Conservation (phyloP, 2,113 vertebrate species). For the Theristicus caerulescens region DNA sequence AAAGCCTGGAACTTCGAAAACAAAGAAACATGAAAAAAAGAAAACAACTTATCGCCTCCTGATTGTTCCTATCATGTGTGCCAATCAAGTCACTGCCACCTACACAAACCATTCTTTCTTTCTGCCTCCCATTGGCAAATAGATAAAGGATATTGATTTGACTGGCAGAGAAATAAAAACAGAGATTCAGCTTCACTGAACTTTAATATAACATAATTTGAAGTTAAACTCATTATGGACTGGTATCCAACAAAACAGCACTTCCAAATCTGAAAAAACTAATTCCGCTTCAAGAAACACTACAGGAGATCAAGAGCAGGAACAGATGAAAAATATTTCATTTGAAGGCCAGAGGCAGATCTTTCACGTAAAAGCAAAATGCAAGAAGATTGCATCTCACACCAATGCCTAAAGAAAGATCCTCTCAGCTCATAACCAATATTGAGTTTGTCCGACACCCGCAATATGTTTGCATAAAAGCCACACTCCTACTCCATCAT, state of each 20-base stretch:
- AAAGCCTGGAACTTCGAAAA: background rate
- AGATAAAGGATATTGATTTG: conserved; percentile 29
- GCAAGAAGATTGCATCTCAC: background rate
- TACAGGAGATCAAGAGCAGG: background rate
- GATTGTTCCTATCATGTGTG: background rate
- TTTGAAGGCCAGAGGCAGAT: background rate
- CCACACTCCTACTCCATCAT: background rate
- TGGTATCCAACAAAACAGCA: background rate
- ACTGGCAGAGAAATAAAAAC: conserved; percentile 39
- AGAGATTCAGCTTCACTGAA: conserved; percentile 34
- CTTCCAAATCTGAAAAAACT: background rate
- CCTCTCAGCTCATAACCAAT: background rate
- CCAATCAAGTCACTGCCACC: conserved; percentile 34
- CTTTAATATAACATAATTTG: conserved; percentile 49
- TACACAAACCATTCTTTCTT: background rate
- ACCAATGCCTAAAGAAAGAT: background rate
- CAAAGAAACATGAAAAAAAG: background rate
- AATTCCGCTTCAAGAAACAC: background rate
- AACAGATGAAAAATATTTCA: background rate
- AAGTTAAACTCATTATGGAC: background rate
- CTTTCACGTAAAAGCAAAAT: background rate
- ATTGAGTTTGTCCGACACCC: background rate
- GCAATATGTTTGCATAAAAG: background rate
- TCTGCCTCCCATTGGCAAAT: background rate
- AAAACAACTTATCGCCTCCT: background rate